A percentile compares a stretch with the other conserved stretches of the same genome.
These are phyloP conservation scores for Eucriotettix oculatus DNA, from an alignment of 2,888 invertebrate genomes.

Conservation along the genomic window DNA sequence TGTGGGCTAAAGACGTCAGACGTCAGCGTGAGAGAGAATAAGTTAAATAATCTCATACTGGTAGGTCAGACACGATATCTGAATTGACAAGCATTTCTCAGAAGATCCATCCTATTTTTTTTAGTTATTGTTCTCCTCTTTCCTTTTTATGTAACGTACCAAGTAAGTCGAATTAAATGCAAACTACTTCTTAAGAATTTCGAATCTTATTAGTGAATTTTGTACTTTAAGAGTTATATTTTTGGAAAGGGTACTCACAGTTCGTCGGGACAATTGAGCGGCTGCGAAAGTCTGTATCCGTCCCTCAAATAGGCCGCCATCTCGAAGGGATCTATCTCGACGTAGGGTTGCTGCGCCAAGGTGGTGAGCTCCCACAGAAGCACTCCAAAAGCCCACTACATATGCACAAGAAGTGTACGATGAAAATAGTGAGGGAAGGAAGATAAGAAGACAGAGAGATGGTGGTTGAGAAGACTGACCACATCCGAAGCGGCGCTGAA, in stretches of 20 bases:
- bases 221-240: neutral
- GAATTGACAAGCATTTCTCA: too few species aligned
- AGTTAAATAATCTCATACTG: too few species aligned
- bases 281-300: conserved; percentile 88
- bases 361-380: conserved; percentile 93
- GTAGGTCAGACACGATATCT: too few species aligned
- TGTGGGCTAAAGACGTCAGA: too few species aligned
- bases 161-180: too few species aligned
- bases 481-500: conserved; percentile 84
- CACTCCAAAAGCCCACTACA: conserved; percentile 84
- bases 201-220: neutral
- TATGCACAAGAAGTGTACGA: too few species aligned
- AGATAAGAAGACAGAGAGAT: too few species aligned
- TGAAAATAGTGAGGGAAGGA: too few species aligned
- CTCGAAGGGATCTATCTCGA: conserved; percentile 94
- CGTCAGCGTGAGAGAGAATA: too few species aligned
- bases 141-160: too few species aligned
- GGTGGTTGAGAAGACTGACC: conserved; percentile 27
- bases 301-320: conserved; percentile 81
- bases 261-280: conserved; percentile 95
- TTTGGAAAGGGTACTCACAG: conserved; percentile 45
- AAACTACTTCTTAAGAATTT: neutral
- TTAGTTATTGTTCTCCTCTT: too few species aligned
- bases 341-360: conserved; percentile 84
- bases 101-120: too few species aligned